Conservation (phyloP, 2,888 invertebrate species). For the Melangyna quadrimaculata region DNA sequence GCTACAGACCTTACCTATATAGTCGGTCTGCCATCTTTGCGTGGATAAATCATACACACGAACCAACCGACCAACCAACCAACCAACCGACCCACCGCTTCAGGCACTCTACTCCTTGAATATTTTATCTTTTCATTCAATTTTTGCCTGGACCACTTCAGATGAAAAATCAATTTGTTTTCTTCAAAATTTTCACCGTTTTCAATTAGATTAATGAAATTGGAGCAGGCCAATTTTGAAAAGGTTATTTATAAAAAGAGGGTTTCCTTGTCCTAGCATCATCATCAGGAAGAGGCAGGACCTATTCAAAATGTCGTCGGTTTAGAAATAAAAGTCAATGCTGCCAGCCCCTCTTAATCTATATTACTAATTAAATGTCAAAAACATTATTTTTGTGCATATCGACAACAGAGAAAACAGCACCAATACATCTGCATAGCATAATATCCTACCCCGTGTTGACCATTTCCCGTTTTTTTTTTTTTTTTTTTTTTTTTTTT, state of each 20-base stretch:
- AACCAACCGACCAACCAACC: neutral
- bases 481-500: neutral
- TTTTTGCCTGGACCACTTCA: constrained; percentile 31
- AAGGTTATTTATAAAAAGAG: neutral
- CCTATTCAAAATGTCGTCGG: neutral
- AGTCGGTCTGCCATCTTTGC: neutral
- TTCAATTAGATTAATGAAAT: constrained; percentile 70
- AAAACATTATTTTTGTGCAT: constrained; percentile 20
- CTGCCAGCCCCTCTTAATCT: constrained; percentile 17
- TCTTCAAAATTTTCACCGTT: constrained; percentile 48
- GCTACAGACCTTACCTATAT: neutral
- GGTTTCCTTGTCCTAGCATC: neutral
- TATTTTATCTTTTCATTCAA: neutral
- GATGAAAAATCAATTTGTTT: constrained; percentile 67
- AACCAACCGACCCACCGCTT: neutral
- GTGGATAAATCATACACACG: neutral
- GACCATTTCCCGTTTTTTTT: constrained; percentile 5
- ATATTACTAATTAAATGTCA: constrained; percentile 65
- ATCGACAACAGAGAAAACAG: neutral
- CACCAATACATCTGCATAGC: constrained; percentile 1
- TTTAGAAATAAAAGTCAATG: neutral
- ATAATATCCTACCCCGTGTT: neutral
- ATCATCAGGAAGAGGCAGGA: neutral
- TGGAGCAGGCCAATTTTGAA: constrained; percentile 64
- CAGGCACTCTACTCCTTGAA: neutral